Base-by-base conservation (phyloP, 2,797 vertebrate genomes). In the Serranus cabrilla region DNA sequence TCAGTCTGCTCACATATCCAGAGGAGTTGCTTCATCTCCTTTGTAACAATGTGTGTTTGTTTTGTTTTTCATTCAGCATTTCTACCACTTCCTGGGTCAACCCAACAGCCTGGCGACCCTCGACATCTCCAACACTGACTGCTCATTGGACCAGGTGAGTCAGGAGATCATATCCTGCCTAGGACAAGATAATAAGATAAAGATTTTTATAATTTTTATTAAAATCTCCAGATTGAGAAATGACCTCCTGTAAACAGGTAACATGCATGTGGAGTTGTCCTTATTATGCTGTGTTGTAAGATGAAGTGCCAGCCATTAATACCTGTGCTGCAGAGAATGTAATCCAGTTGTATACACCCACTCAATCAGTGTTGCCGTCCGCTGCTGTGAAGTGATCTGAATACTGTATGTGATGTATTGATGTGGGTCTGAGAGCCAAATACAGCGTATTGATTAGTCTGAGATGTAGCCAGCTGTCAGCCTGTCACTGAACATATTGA, bases 91-190 rank as follows among this genome's bases (percentile, higher is more conserved):
- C 93, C 93, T 99, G 87, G 95, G 96, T 78, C 97, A 98, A 85
- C 96, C 97, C 75, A 99, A 99, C 91, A 95, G 94, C 81, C 94
- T 99, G 87, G 87, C 86, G 68, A 96, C 96, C 17, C 95, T 99
- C 91, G 98, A 99, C 93, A 94, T 99, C 86, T 99, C 97, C 85
- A 97, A 97, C 91, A 97, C 97, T 0, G 98, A 99, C 89, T 99
- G 97, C 90, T 96, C 96, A 0, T 92, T 99, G 88, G 98, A 99
- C 89, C 95, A 96, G 96, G 98, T 99, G 95, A 92, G 93, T 84
- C 45, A 11, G 5, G 31, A 23, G 27, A 12, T 2, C 0, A 56
- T 11, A 25, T 7, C 21, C 21, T 39, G 21, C 16, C 6, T 11
- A 16, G n/a, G 14, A 27, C n/a, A 37, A 45, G 4, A 34, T 13